Evolutionary conservation across 2,113 vertebrate species (phyloP).

Genomic region (Cyprinodon tularosa): DNA sequence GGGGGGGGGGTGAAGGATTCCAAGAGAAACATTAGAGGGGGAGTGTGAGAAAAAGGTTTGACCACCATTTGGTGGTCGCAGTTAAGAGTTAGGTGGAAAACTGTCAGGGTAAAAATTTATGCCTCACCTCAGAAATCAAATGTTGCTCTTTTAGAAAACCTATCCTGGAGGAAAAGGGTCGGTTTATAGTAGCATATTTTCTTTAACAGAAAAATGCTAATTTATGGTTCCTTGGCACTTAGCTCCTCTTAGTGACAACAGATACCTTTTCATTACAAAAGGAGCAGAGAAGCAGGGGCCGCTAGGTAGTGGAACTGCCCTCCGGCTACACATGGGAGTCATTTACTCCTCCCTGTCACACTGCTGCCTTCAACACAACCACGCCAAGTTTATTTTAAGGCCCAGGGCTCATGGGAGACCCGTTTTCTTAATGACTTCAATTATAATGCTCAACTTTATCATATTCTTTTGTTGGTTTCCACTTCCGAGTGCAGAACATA

Average conservation of each 20-base stretch:
- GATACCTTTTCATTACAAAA: conserved; percentile 81
- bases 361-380: conserved; percentile 59
- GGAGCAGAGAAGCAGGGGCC: conserved; percentile 55
- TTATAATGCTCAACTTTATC: conserved; percentile 72
- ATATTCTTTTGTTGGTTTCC: conserved; percentile 64
- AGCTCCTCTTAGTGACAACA: conserved; percentile 78
- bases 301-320: conserved; percentile 59
- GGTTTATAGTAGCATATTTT: conserved; percentile 64
- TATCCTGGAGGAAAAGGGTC: conserved; percentile 68
- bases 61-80: conserved; percentile 75
- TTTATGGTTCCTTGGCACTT: conserved; percentile 77
- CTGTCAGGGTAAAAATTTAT: conserved; percentile 57
- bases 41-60: conserved; percentile 35
- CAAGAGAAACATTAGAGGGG: conserved; percentile 46
- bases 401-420: conserved; percentile 61
- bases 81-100: conserved; percentile 56
- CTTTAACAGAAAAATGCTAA: conserved; percentile 48
- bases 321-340: conserved; percentile 72
- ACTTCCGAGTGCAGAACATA: conserved; percentile 72
- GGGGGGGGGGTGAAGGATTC: conserved; percentile 61
- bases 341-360: conserved; percentile 69
- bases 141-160: conserved; percentile 64
- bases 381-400: conserved; percentile 69
- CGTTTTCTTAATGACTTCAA: conserved; percentile 70
- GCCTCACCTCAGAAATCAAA: conserved; percentile 64